Conservation (phyloP, 2,113 vertebrate species). For the Balaenoptera acutorostrata region DNA sequence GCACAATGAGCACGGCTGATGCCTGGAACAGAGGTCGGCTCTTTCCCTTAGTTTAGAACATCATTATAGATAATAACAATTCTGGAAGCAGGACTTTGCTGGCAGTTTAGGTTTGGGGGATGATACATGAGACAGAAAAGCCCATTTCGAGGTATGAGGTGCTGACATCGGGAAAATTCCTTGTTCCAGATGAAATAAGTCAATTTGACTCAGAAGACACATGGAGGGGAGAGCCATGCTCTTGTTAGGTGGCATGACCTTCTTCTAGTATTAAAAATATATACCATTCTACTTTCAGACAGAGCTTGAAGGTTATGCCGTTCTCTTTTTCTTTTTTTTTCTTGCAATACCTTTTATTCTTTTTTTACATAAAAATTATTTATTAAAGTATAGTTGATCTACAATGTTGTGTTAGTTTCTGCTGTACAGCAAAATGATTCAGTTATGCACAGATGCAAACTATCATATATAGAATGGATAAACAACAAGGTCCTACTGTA, state of each 20-base stretch:
- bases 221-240: neutral
- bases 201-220: conserved; percentile 23
- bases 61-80: conserved; percentile 3
- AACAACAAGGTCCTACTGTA: neutral
- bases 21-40: neutral
- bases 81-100: conserved; percentile 1
- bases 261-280: neutral
- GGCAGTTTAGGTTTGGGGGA: conserved; percentile 21
- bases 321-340: neutral
- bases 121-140: conserved; percentile 34
- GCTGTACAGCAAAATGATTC: neutral
- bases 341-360: neutral
- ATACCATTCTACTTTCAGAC: neutral
- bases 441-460: neutral
- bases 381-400: neutral
- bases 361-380: neutral
- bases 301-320: neutral
- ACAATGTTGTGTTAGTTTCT: neutral
- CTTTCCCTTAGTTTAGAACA: neutral
- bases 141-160: conserved; percentile 9
- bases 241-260: neutral
- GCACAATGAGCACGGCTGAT: neutral
- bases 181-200: conserved; percentile 47
- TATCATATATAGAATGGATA: neutral
- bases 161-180: conserved; percentile 40